Evolutionary conservation across 1,140 invertebrate species (phyloP).

Genomic region (Conus ventricosus): DNA sequence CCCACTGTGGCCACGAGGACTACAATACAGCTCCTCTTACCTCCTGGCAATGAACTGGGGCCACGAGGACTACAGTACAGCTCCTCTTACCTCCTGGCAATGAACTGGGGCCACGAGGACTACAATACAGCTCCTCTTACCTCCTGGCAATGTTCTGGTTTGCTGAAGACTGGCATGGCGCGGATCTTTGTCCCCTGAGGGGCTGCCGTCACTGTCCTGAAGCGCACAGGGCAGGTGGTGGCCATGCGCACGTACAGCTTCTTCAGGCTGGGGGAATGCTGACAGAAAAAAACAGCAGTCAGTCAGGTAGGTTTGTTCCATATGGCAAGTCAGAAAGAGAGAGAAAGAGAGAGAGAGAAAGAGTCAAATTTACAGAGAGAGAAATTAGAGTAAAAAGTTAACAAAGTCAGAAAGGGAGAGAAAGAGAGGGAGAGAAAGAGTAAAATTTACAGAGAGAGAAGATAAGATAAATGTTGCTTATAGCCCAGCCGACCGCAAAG

Average conservation of each 20-base stretch:
- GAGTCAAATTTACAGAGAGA: neutral
- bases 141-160: slow-evolving; percentile 79
- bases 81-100: too few relatives aligned
- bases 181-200: slow-evolving; percentile 74
- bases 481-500: too few relatives aligned
- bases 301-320: neutral
- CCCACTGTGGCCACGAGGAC: too few relatives aligned
- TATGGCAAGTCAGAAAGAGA: too few relatives aligned
- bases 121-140: neutral
- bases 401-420: neutral
- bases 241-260: slow-evolving; percentile 81
- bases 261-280: slow-evolving; percentile 78
- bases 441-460: neutral
- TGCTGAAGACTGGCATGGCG: slow-evolving; percentile 78
- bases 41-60: too few relatives aligned
- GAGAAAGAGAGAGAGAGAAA: slow-evolving; percentile 1
- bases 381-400: neutral
- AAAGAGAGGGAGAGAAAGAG: neutral
- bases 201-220: slow-evolving; percentile 66
- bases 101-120: too few relatives aligned
- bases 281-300: slow-evolving; percentile 46
- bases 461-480: too few relatives aligned
- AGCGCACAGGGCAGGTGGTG: slow-evolving; percentile 77
- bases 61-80: too few relatives aligned
- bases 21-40: too few relatives aligned